Conservation (phyloP, 1,140 invertebrate genomes). For the Brachionus calyciflorus region DNA sequence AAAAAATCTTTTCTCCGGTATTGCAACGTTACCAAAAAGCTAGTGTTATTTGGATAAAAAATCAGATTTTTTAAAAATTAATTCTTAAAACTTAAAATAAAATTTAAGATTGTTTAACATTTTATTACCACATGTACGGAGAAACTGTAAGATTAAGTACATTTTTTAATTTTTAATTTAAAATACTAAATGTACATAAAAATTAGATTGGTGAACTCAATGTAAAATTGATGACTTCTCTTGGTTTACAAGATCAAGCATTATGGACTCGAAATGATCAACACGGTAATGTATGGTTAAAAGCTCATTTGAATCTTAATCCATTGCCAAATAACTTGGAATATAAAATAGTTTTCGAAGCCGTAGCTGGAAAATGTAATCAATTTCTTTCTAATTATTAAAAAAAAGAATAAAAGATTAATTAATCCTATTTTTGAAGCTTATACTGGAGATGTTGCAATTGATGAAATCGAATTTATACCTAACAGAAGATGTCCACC, state of each 20-base stretch:
- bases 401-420: too few species aligned
- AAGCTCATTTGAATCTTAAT: conserved; percentile 16
- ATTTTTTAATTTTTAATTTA: too few species aligned
- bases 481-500: conserved; percentile 3
- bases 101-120: conserved; percentile 11
- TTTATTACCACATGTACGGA: conserved; percentile 26
- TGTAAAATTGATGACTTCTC: background rate
- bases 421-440: background rate
- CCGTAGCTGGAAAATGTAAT: conserved; percentile 19
- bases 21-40: too few species aligned
- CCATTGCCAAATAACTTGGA: background rate
- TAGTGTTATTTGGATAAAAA: too few species aligned
- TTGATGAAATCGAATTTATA: conserved; percentile 30
- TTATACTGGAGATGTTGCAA: conserved; percentile 17
- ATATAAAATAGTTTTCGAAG: conserved; percentile 23
- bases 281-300: conserved; percentile 20
- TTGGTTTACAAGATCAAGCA: background rate
- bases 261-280: conserved; percentile 18
- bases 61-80: too few species aligned
- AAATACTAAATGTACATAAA: too few species aligned
- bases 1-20: too few species aligned
- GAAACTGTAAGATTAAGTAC: conserved; percentile 28
- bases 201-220: conserved; percentile 25
- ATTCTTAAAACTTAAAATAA: background rate
- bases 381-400: too few species aligned